Evolutionary conservation across 2,888 invertebrate species (phyloP), one percentile per base, ranked within the genome.

Genomic region (Pristionchus mayeri): DNA sequence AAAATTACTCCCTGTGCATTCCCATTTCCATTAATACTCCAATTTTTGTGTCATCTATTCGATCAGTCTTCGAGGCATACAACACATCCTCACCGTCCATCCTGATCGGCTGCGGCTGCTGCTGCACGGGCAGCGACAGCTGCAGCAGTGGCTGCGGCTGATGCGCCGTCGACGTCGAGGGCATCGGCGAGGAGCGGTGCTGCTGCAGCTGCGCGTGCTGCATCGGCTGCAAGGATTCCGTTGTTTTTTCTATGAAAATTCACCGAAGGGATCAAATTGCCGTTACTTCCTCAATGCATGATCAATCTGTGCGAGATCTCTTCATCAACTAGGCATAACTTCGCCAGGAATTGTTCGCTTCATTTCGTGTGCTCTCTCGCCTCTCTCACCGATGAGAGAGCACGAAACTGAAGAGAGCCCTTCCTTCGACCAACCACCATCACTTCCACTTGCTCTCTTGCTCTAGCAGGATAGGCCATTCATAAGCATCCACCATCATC

Each of bases 91-190:
- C 37, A 67, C 67, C n/a, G 18, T 67, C 37, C 24, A 71, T 71
- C 40, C 63, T 30, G 30, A 63, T 63, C 30, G 11, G 63, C 16
- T 63, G 63, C 60, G 37, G 67, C 71, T 40, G 71, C 40, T 71
- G 71, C 24, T 71, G 71, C 71, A 71, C 71, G 71, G 71, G 71
- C 71, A 71, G 40, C 24, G 71, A 71, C 71, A 71, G 71, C 71
- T 71, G 71, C 71, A 71, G 71, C 40, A 71, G 40, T n/a, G 71
- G 71, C 40, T 71, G 71, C 40, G 71, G 71, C 63, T 63, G 63
- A 27, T 11, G 34, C 71, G n/a, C 40, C 40, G 40, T n/a, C 37
- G 71, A 71, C 40, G 71, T 71, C 44, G 71, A 71, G 40, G 71
- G 71, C 37, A 71, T 44, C 71, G 40, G 63, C 13, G 63, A 63